Evolutionary conservation across 2,797 vertebrate species (phyloP).

Genomic region (Lepus oiostolus): DNA sequence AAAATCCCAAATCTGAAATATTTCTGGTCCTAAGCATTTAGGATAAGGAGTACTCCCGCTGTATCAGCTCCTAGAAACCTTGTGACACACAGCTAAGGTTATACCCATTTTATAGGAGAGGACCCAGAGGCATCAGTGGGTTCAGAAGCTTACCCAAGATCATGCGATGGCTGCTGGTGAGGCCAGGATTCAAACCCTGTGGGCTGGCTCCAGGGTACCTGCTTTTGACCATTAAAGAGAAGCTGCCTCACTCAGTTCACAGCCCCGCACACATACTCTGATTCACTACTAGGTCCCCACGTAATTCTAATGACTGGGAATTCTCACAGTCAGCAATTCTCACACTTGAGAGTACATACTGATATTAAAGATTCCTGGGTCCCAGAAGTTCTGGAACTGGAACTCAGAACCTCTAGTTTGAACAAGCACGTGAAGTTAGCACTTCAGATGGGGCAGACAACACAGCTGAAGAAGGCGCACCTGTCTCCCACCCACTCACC

Average conservation of each 20-base stretch:
- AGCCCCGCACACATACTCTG: neutral
- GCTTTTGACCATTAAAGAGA: neutral
- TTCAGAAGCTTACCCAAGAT: slow-evolving; percentile 38
- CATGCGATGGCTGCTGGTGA: neutral
- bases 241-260: neutral
- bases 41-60: too few species aligned
- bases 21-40: too few species aligned
- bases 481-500: neutral
- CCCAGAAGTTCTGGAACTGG: slow-evolving; percentile 34
- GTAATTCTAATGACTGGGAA: neutral
- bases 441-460: neutral
- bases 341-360: neutral
- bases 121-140: neutral
- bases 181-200: neutral
- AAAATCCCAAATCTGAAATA: too few species aligned
- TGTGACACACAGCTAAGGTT: neutral
- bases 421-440: neutral
- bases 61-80: neutral
- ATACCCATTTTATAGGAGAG: neutral
- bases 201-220: neutral
- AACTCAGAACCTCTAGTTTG: slow-evolving; percentile 16
- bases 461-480: neutral
- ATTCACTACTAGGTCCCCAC: neutral
- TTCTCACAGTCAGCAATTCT: neutral
- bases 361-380: neutral